Evolutionary conservation across 2,113 vertebrate species (phyloP).

Genomic region (Tyrannus savana): DNA sequence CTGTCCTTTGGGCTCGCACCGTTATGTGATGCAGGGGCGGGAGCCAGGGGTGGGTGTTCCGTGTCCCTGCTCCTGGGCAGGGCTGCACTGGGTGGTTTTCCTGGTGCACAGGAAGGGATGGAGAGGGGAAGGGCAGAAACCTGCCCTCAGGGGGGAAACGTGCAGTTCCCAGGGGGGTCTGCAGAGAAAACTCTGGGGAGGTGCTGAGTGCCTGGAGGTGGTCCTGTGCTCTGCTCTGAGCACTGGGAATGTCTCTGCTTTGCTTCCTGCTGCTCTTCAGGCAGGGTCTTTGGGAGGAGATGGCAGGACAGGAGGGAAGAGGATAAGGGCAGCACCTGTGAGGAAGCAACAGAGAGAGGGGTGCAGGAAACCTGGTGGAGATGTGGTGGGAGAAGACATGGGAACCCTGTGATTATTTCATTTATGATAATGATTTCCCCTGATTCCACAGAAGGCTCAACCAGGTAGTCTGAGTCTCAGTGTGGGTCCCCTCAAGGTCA

Average conservation of each 20-base stretch:
- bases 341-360: neutral
- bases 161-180: neutral
- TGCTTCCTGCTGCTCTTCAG: neutral
- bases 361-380: neutral
- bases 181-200: neutral
- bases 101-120: accelerated
- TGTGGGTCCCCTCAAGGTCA: neutral
- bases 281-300: neutral
- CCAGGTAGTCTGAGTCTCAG: accelerated
- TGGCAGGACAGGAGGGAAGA: neutral
- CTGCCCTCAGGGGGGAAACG: neutral
- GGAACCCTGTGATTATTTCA: neutral
- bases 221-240: neutral
- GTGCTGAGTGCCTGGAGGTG: neutral
- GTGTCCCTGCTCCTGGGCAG: neutral
- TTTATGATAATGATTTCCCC: neutral
- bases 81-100: neutral
- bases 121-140: neutral
- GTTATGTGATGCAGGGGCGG: neutral
- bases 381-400: neutral
- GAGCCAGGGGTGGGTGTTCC: neutral
- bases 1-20: neutral
- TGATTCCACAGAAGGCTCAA: neutral
- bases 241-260: neutral
- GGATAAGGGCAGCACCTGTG: neutral